phyloP scores from a whole-genome alignment of 2,797 vertebrate genomes.

The Lacerta agilis region DNA sequence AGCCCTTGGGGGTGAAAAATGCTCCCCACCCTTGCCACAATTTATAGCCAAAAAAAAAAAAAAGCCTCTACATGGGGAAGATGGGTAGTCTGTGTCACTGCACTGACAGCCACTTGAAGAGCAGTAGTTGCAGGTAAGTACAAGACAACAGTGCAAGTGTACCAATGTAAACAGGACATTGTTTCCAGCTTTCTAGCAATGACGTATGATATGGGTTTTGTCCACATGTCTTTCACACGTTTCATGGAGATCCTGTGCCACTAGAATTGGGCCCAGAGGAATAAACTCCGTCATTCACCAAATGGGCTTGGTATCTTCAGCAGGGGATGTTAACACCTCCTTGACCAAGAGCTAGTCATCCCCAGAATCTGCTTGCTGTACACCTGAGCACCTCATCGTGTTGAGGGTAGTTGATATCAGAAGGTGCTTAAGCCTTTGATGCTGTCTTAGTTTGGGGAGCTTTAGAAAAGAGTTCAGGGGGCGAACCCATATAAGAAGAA shows the following conservation, averaged over 20 bases:
- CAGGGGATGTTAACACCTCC: not conserved
- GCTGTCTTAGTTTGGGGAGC: not conserved
- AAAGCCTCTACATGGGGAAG: not conserved
- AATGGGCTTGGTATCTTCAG: not conserved
- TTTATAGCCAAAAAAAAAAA: not conserved
- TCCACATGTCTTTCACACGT: not conserved
- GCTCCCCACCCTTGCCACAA: too few species aligned
- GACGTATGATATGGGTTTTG: too few species aligned
- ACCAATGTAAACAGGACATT: too few species aligned
- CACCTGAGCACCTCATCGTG: too few species aligned
- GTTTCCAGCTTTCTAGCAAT: too few species aligned
- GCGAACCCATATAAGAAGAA: constrained; percentile 19
- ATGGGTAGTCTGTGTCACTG: not conserved
- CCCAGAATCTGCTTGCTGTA: not conserved
- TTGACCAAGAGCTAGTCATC: not conserved
- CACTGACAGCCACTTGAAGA: not conserved
- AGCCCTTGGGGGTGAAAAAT: too few species aligned
- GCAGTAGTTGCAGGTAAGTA: not conserved
- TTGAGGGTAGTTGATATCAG: not conserved
- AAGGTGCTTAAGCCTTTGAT: not conserved
- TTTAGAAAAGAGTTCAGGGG: not conserved
- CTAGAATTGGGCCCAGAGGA: not conserved
- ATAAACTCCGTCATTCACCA: not conserved
- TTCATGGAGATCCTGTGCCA: not conserved
- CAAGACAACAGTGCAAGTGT: too few species aligned